Evolutionary conservation across 1,140 invertebrate species (phyloP).

Genomic region (Lasaia peninsularis): DNA sequence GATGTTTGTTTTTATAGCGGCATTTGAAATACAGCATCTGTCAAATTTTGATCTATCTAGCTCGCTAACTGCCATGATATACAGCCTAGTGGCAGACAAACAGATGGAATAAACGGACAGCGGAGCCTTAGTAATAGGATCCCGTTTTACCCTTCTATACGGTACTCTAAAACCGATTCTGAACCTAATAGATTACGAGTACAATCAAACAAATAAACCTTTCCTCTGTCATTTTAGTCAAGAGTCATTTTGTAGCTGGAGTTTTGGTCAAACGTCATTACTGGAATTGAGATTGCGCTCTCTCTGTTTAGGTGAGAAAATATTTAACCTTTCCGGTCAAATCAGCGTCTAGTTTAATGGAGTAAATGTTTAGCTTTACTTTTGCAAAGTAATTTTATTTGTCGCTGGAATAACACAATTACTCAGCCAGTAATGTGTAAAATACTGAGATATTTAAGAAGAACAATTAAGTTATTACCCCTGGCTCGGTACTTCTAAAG

Average conservation of each 20-base stretch:
- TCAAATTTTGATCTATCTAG: too few relatives aligned
- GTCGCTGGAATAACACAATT: not conserved
- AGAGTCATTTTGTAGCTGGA: not conserved
- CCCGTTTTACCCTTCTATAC: too few relatives aligned
- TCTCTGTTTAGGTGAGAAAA: not conserved
- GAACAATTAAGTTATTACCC: not conserved
- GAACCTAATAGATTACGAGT: too few relatives aligned
- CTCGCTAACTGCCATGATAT: too few relatives aligned
- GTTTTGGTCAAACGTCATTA: not conserved
- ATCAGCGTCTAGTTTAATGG: conserved; percentile 6
- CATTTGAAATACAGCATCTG: too few relatives aligned
- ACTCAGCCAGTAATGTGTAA: not conserved
- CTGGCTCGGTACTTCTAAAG: too few relatives aligned
- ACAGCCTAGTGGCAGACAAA: too few relatives aligned
- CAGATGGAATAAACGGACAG: too few relatives aligned
- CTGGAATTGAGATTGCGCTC: not conserved
- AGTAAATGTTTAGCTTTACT: conserved; percentile 5
- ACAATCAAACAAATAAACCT: too few relatives aligned
- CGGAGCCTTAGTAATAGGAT: too few relatives aligned
- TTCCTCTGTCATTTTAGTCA: not conserved
- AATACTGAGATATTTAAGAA: not conserved
- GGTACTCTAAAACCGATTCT: too few relatives aligned
- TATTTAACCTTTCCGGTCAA: conserved; percentile 9
- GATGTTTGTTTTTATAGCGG: too few relatives aligned
- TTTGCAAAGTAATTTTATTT: conserved; percentile 6